Percentiles rank a stretch among this genome's conserved stretches.
Conservation (phyloP, 2,113 vertebrate genomes). For the Agelaius tricolor region DNA sequence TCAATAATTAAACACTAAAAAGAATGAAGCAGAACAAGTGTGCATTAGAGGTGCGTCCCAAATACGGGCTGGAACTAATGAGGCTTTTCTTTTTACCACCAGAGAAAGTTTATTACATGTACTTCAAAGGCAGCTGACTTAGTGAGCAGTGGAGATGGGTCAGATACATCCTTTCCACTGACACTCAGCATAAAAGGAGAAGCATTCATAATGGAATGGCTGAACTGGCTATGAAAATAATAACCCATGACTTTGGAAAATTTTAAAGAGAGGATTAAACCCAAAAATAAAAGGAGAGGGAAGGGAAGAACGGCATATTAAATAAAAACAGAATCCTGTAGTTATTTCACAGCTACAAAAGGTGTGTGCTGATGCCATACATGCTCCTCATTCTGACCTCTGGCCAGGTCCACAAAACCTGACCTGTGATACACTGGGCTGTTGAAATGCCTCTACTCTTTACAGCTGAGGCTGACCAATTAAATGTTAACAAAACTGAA, state of each 20-base stretch:
- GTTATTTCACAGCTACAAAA: not conserved
- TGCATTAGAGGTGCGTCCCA: constrained; percentile 28
- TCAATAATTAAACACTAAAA: constrained; percentile 49
- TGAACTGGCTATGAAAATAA: constrained; percentile 25
- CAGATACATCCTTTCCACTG: not conserved
- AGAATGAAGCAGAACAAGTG: not conserved
- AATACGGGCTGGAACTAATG: constrained; percentile 56
- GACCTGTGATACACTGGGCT: not conserved
- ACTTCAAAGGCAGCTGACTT: constrained; percentile 67
- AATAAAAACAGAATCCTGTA: not conserved
- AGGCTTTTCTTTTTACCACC: constrained; percentile 54
- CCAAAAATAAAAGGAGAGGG: not conserved
- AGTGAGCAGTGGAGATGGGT: constrained; percentile 6
- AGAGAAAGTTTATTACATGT: constrained; percentile 56
- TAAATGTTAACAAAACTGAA: not conserved
- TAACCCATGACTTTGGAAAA: not conserved
- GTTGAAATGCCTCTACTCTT: not conserved
- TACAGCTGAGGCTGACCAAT: not conserved
- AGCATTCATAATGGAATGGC: not conserved
- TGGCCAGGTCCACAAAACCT: not conserved
- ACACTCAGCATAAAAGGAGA: constrained; percentile 20
- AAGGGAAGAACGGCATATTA: not conserved
- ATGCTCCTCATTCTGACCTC: not conserved
- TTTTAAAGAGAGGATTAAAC: not conserved
- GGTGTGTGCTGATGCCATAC: not conserved